phyloP scores from a whole-genome alignment of 92 coral and sea anemone genomes.

The Isaurus tuberculatus region DNA sequence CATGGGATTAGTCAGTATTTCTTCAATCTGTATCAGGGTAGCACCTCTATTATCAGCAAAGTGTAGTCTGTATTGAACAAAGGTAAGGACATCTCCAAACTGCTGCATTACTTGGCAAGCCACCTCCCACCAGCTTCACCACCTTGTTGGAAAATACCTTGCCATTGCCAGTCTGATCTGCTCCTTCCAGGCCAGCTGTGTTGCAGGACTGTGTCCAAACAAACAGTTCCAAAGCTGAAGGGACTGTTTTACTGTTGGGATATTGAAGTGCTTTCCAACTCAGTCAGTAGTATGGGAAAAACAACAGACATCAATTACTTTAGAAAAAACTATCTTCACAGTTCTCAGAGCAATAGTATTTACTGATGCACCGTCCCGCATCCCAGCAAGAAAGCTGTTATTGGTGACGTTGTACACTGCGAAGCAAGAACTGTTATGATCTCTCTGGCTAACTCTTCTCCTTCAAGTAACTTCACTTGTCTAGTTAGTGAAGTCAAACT shows the following conservation, averaged over 20 bases:
- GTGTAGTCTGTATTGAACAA: slow-evolving; percentile 39
- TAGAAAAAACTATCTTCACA: slow-evolving; percentile 32
- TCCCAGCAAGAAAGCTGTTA: slow-evolving; percentile 12
- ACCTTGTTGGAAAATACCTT: slow-evolving; percentile 57
- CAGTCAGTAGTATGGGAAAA: slow-evolving; percentile 57
- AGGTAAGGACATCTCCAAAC: slow-evolving; percentile 57
- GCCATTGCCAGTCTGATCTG: slow-evolving; percentile 45
- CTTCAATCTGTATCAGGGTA: slow-evolving; percentile 60
- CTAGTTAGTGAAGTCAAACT: slow-evolving; percentile 44
- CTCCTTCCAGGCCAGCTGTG: slow-evolving; percentile 48
- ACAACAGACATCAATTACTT: slow-evolving; percentile 63
- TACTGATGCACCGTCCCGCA: slow-evolving; percentile 50
- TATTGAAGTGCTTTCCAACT: slow-evolving; percentile 51
- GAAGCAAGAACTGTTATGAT: slow-evolving; percentile 25
- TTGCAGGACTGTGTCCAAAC: slow-evolving; percentile 52
- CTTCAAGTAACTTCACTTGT: slow-evolving; percentile 41
- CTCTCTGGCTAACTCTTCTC: slow-evolving; percentile 55
- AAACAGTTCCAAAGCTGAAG: slow-evolving; percentile 58
- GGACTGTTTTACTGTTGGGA: slow-evolving; percentile 58
- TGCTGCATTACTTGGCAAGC: slow-evolving; percentile 53
- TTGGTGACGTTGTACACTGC: slow-evolving; percentile 46
- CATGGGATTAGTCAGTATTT: slow-evolving; percentile 39
- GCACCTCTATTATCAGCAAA: slow-evolving; percentile 50
- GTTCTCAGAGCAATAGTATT: slow-evolving; percentile 56
- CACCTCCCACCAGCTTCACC: slow-evolving; percentile 40